Evolutionary conservation across 2,888 invertebrate genomes (phyloP), one percentile per base, ranked within the genome.

Genomic region (Ormyrus pomaceus): DNA sequence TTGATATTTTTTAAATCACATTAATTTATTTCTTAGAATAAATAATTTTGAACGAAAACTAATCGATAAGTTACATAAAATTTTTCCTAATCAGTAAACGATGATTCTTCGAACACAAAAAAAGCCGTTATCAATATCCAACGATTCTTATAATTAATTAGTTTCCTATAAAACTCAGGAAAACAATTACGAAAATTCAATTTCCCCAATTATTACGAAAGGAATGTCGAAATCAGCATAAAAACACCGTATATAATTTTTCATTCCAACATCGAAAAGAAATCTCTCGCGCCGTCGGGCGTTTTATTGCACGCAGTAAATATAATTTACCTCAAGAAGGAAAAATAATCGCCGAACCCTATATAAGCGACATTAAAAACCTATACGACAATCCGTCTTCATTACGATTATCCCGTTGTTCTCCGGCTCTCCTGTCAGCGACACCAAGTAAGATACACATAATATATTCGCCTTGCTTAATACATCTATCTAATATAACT

Each of bases 401-500:
- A 75, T 78, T 48, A 61, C 51, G 62, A 75, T 65, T 55, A 53
- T 76, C 34, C 70, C 70, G 46, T 34, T 61, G 46, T 66, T 53
- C 9, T 64, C 64, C 51, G 61, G 61, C 51, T 78, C 51, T 55
- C 46, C 55, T 70, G 46, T 77, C 53, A 51, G 45, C 34, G 13
- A 59, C 51, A 56, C 13, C 50, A 78, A 68, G 61, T 68, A 56
- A 62, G 13, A 71, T 61, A 71, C 75, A 78, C 19, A 58, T 75
- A 68, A 34, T 73, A 65, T 55, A 66, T 45, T 69, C 56, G 9
- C 34, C 8, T 53, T 48, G 66, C 68, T 66, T 68, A 48, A 48
- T 55, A 81, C 55, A 76, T 76, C 72, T 81, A 79, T 79, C 65
- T 75, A 34, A 62, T 79, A 76, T 66, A 64, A 78, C 34, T 76